Percentiles rank a stretch among this genome's conserved stretches.
Evolutionary conservation across 37 sponge, comb jelly and placozoan genomes (phyloP).

Genomic region (Cladorhizidae sp.): DNA sequence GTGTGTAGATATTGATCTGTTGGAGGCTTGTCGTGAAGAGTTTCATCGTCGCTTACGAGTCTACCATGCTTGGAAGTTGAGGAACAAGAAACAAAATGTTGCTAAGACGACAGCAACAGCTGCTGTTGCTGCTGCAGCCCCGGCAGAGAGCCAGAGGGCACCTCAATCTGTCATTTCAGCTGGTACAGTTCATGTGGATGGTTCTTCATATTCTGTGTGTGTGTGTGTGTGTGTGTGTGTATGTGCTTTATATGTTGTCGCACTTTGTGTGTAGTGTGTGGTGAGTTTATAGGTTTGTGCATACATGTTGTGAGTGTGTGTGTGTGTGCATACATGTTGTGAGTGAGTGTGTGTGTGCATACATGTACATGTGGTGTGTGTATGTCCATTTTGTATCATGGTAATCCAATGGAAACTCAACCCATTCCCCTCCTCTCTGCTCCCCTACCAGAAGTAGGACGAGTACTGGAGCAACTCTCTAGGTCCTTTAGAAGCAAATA

Average conservation of each 20-base stretch:
- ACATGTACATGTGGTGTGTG: too few relatives aligned
- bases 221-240: neutral
- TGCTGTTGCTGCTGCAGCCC: neutral
- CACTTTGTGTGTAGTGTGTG: too few relatives aligned
- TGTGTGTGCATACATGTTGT: too few relatives aligned
- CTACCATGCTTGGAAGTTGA: conserved; percentile 95
- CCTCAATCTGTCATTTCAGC: conserved; percentile 31
- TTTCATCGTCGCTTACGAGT: conserved; percentile 91
- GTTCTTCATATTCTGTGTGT: too few relatives aligned
- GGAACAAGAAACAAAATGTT: conserved; percentile 56
- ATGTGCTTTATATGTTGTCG: neutral
- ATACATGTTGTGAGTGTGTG: too few relatives aligned
- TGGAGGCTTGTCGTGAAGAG: conserved; percentile 94
- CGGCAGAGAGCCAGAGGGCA: conserved; percentile 7
- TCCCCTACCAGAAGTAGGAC: too few relatives aligned
- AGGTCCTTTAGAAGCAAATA: too few relatives aligned
- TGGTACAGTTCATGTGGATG: neutral
- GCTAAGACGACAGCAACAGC: neutral
- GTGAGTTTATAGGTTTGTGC: too few relatives aligned
- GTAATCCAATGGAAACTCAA: neutral
- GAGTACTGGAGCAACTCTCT: too few relatives aligned
- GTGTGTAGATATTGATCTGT: conserved; percentile 81
- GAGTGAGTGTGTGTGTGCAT: too few relatives aligned
- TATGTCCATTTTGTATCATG: too few relatives aligned
- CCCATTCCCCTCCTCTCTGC: too few relatives aligned